Evolutionary conservation across 1,140 invertebrate genomes (phyloP).

Genomic region (Polypedilum pembai): DNA sequence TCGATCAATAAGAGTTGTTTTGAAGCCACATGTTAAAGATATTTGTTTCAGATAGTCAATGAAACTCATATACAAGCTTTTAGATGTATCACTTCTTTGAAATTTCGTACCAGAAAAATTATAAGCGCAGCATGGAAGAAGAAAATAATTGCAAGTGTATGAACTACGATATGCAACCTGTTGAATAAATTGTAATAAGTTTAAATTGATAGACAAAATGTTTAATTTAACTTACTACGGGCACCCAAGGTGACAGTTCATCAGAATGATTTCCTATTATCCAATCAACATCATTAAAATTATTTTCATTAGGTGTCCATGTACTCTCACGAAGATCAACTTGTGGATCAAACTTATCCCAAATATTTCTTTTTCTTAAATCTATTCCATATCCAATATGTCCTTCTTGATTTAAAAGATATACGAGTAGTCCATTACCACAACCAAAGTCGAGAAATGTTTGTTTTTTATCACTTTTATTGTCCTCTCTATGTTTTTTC

Average conservation of each 20-base stretch:
- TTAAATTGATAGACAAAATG: no score
- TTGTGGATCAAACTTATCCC: conserved; percentile 65
- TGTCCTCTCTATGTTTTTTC: conserved; percentile 49
- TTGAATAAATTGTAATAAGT: no score
- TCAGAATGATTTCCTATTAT: conserved; percentile 98
- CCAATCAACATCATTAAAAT: conserved; percentile 82
- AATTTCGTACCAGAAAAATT: conserved; percentile 85
- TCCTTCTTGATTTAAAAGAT: conserved; percentile 79
- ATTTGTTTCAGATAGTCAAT: conserved; percentile 67
- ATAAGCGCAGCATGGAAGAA: conserved; percentile 90
- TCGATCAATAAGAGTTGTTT: conserved; percentile 61
- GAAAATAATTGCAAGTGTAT: conserved; percentile 67
- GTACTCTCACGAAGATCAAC: conserved; percentile 51
- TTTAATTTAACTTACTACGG: conserved; percentile 60
- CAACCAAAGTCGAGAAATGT: conserved; percentile 91
- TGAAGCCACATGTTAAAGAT: conserved; percentile 67
- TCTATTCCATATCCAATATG: conserved; percentile 83
- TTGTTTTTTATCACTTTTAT: conserved; percentile 46
- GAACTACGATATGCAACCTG: conserved; percentile 57
- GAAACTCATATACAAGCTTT: conserved; percentile 78
- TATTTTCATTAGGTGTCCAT: conserved; percentile 58
- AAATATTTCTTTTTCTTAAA: conserved; percentile 80
- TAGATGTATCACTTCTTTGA: conserved; percentile 54
- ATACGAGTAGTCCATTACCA: conserved; percentile 91
- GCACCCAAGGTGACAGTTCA: conserved; percentile 96